Evolutionary conservation across 2,888 invertebrate genomes (phyloP).

Genomic region (Callyntrura guangdongensis): DNA sequence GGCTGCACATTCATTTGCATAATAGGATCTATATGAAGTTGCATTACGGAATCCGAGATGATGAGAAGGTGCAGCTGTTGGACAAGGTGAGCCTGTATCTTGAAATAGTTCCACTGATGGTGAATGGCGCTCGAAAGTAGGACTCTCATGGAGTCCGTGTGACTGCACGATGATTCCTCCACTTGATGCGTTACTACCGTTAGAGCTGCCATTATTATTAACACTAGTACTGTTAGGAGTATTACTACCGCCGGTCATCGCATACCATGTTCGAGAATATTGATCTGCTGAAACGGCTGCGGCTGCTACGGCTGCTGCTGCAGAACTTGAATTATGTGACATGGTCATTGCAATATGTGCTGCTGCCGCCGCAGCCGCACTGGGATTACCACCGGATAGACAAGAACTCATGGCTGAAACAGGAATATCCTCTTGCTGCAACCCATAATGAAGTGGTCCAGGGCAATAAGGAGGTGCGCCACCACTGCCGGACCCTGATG

Average conservation of each 20-base stretch:
- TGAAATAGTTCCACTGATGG: conserved; percentile 77
- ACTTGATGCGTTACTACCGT: conserved; percentile 17
- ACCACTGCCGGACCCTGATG: conserved; percentile 60
- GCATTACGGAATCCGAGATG: conserved; percentile 81
- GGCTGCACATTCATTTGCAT: conserved; percentile 82
- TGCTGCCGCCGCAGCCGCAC: conserved; percentile 80
- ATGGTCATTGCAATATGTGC: conserved; percentile 80
- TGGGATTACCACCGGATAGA: conserved; percentile 69
- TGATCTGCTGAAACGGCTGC: conserved; percentile 78
- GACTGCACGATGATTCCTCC: conserved; percentile 54
- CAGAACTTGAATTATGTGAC: conserved; percentile 74
- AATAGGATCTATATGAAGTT: conserved; percentile 82
- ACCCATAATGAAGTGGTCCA: conserved; percentile 78
- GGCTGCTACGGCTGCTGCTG: conserved; percentile 76
- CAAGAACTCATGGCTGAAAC: conserved; percentile 76
- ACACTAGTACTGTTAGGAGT: conserved; percentile 52
- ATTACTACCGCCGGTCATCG: conserved; percentile 78
- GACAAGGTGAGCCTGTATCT: conserved; percentile 80
- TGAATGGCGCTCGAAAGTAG: conserved; percentile 78
- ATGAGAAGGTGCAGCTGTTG: conserved; percentile 71
- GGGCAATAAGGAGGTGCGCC: conserved; percentile 68
- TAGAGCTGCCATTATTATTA: conserved; percentile 35
- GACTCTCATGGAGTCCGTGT: conserved; percentile 71
- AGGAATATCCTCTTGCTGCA: conserved; percentile 80
- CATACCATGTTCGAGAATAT: conserved; percentile 82